These are phyloP conservation scores for Diploscapter pachys DNA, from an alignment of 1,140 invertebrate species.

Conservation along the genomic window DNA sequence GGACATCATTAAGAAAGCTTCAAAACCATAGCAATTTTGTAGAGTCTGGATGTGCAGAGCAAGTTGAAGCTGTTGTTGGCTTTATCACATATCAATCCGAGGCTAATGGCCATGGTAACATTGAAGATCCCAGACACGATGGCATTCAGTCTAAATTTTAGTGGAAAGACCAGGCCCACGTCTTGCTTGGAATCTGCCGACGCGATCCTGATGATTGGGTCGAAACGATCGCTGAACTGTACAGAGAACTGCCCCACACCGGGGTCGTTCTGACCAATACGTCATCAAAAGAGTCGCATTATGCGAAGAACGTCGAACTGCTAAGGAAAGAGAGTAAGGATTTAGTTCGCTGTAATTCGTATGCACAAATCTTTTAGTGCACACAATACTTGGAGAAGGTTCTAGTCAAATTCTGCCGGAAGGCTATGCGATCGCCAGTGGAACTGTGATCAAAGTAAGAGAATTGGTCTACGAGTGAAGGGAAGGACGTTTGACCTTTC, in stretches of 20 bases:
- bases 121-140: not conserved
- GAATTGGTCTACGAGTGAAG: not conserved
- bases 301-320: slow-evolving; percentile 7
- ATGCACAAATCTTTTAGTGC: not conserved
- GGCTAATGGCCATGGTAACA: not conserved
- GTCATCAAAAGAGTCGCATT: not conserved
- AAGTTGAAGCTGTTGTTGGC: slow-evolving; percentile 9
- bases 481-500: not conserved
- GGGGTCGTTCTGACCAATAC: slow-evolving; percentile 5
- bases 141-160: slow-evolving; percentile 1
- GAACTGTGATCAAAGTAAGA: not conserved
- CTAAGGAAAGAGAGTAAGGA: slow-evolving; percentile 1
- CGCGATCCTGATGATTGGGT: slow-evolving; percentile 26
- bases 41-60: slow-evolving; percentile 1
- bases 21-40: slow-evolving; percentile 13
- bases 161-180: slow-evolving; percentile 12
- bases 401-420: slow-evolving; percentile 1
- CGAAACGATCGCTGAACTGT: slow-evolving; percentile 16
- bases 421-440: not conserved
- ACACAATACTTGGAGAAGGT: slow-evolving; percentile 3
- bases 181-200: slow-evolving; percentile 1
- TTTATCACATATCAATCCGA: slow-evolving; percentile 2
- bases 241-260: slow-evolving; percentile 4
- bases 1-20: slow-evolving; percentile 4
- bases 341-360: not conserved